phyloP scores from a whole-genome alignment of 2,113 vertebrate genomes.

The Lophotis ruficrista region DNA sequence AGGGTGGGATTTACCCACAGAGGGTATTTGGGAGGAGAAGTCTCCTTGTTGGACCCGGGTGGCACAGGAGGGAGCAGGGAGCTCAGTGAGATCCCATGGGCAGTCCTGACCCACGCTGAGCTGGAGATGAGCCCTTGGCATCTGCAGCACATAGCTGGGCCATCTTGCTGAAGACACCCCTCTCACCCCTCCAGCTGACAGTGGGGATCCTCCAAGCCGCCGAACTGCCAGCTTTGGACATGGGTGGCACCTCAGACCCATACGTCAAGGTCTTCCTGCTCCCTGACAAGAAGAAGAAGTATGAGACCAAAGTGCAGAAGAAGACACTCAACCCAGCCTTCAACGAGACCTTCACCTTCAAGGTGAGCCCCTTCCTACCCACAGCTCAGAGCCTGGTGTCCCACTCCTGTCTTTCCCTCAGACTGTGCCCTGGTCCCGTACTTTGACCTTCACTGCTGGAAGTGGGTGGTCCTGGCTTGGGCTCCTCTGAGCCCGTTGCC shows the following conservation, averaged over 20 bases:
- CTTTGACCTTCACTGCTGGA: not conserved
- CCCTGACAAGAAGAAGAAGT: constrained; percentile 98
- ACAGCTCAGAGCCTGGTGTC: not conserved
- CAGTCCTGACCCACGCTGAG: not conserved
- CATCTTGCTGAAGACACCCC: not conserved
- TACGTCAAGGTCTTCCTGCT: constrained; percentile 96
- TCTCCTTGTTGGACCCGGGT: not conserved
- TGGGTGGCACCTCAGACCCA: constrained; percentile 94
- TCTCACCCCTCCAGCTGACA: constrained; percentile 82
- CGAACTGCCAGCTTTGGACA: constrained; percentile 93
- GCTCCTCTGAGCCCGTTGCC: not conserved
- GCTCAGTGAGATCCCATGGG: not conserved
- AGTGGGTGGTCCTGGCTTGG: rapidly evolving
- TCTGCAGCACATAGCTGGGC: not conserved
- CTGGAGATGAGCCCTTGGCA: not conserved
- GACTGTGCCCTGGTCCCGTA: rapidly evolving
- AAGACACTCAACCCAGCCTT: constrained; percentile 96
- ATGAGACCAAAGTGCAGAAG: constrained; percentile 96
- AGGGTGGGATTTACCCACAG: not conserved
- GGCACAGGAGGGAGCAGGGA: not conserved
- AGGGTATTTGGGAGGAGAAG: not conserved
- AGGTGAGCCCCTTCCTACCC: constrained; percentile 74
- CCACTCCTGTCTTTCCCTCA: not conserved
- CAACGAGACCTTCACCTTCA: constrained; percentile 95
- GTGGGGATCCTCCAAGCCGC: constrained; percentile 96